phyloP scores from a whole-genome alignment of 2,888 invertebrate genomes.

The Ormia ochracea region DNA sequence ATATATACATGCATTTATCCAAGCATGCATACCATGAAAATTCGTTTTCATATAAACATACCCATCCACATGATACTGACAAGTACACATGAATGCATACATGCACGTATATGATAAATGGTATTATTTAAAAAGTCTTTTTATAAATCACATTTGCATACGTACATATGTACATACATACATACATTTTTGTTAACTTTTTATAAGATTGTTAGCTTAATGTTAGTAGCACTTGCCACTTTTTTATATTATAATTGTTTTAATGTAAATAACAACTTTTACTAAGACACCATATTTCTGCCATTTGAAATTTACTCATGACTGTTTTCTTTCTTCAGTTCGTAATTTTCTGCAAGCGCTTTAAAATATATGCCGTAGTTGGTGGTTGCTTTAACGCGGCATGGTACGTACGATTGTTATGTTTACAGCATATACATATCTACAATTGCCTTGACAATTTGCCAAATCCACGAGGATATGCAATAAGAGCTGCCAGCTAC shows the following conservation, averaged over 20 bases:
- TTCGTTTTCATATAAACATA: too few relatives aligned
- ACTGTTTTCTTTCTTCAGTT: conserved; percentile 30
- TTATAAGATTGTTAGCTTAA: background rate
- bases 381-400: conserved; percentile 37
- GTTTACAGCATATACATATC: conserved; percentile 34
- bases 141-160: background rate
- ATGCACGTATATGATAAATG: too few relatives aligned
- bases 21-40: too few relatives aligned
- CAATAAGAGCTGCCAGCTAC: background rate
- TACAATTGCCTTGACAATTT: conserved; percentile 41
- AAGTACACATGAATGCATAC: too few relatives aligned
- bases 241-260: background rate
- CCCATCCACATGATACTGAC: too few relatives aligned
- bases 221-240: background rate
- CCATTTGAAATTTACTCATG: conserved; percentile 18
- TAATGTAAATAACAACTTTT: conserved; percentile 1
- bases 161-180: too few relatives aligned
- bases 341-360: conserved; percentile 13
- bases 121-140: background rate
- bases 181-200: conserved; percentile 1
- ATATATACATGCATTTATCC: too few relatives aligned
- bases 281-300: conserved; percentile 16
- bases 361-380: conserved; percentile 26
- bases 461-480: conserved; percentile 35
- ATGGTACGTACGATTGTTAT: conserved; percentile 33